Base-by-base conservation (phyloP, 2,888 invertebrate species). In the Plagiodera versicolora region DNA sequence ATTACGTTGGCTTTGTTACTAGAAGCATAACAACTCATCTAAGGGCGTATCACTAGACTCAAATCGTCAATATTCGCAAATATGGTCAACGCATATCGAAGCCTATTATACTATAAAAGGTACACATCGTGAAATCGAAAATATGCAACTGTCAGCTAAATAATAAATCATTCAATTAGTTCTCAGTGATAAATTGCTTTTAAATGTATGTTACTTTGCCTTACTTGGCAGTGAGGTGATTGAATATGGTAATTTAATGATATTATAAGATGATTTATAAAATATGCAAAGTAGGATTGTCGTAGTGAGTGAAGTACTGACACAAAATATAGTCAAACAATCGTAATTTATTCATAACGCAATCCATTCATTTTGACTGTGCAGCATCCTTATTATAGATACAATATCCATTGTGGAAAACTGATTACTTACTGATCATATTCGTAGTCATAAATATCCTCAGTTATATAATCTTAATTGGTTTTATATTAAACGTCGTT, bases 141-240 rank as follows among this genome's bases (percentile, higher is more conserved):
- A 49, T 48, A 30, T 46, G 30, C 35, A 19, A 10, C 46, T 52
- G 53, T 56, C 56, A 1, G 50, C 54, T 53, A 57, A 60, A 48
- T 60, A 48, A 63, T 65, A 67, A 65, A 67, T 67, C 67, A 67
- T 62, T 49, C 61, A 64, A 63, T 63, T 64, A 63, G 56, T 57
- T 57, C 50, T 50, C 61, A 58, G 35, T 65, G 60, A 65, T 65
- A 62, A 64, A 65, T 65, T 60, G 65, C 56, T 54, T 44, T 63
- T 64, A 61, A 64, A 64, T 62, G 56, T 57, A 61, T 59, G 54
- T 65, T 54, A 57, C 58, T 58, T 55, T 65, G 58, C 59, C 55
- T 47, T 60, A 56, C 58, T 60, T 58, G 59, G 59, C 57, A 61
- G 35, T 16, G 59, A 56, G 61, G 51, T 61, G 63, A 66, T 66